Percentiles rank a stretch among this genome's conserved stretches.
phyloP scores from a whole-genome alignment of 1,140 invertebrate species.

The Diabrotica virgifera region DNA sequence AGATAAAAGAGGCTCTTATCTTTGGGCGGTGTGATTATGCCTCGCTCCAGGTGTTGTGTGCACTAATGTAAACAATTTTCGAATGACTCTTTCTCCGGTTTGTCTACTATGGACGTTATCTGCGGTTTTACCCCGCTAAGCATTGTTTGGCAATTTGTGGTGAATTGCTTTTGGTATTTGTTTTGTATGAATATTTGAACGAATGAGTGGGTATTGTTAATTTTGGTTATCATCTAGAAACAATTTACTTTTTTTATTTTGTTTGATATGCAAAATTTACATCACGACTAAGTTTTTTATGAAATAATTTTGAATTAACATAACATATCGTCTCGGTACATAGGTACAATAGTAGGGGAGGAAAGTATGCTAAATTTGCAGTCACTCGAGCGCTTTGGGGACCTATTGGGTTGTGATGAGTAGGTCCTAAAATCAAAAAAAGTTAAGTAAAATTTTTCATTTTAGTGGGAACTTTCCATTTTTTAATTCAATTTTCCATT shows the following conservation, averaged over 20 bases:
- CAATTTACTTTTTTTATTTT: not conserved
- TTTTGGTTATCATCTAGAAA: not conserved
- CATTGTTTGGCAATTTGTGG: not conserved
- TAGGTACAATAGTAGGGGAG: too few relatives aligned
- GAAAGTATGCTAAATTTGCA: too few relatives aligned
- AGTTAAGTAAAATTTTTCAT: too few relatives aligned
- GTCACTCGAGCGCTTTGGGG: too few relatives aligned
- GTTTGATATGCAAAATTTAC: not conserved
- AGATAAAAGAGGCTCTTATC: constrained; percentile 33
- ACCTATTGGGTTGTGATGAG: too few relatives aligned
- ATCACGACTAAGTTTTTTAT: too few relatives aligned
- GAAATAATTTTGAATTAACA: too few relatives aligned
- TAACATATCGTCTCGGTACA: too few relatives aligned
- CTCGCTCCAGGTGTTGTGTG: constrained; percentile 27
- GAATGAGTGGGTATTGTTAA: constrained; percentile 1
- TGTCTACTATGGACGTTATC: not conserved
- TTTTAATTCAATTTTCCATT: too few relatives aligned
- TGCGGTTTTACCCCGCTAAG: not conserved
- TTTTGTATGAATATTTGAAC: not conserved
- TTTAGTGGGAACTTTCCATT: too few relatives aligned
- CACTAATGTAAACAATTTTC: constrained; percentile 22
- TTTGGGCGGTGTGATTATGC: constrained; percentile 25
- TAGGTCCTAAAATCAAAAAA: too few relatives aligned
- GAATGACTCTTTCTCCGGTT: constrained; percentile 6
- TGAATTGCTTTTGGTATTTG: not conserved